Evolutionary conservation across 2,888 invertebrate genomes (phyloP).

Genomic region (Bunonema sp.): DNA sequence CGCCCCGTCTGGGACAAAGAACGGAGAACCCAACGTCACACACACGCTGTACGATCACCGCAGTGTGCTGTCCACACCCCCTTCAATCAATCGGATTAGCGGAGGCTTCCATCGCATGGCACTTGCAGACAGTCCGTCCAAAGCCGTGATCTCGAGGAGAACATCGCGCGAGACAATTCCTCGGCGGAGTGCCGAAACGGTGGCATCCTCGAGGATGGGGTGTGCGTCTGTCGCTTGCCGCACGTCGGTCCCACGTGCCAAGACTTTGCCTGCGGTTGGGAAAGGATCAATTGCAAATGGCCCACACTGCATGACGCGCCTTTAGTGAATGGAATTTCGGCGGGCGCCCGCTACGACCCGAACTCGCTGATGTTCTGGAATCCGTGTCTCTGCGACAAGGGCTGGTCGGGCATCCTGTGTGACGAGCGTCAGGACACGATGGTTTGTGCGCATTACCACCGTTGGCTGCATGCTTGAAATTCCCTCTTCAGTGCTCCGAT

Average conservation of each 20-base stretch:
- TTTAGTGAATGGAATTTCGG: constrained; percentile 28
- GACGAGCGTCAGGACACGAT: too few relatives aligned
- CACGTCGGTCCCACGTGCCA: constrained; percentile 22
- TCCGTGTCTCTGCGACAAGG: constrained; percentile 25
- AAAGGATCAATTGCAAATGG: not conserved
- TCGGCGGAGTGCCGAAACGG: constrained; percentile 13
- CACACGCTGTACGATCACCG: too few relatives aligned
- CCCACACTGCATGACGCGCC: not conserved
- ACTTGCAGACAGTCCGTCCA: too few relatives aligned
- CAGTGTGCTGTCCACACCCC: too few relatives aligned
- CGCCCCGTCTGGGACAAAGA: too few relatives aligned
- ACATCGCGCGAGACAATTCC: constrained; percentile 14
- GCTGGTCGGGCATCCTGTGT: constrained; percentile 32
- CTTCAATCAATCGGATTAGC: too few relatives aligned
- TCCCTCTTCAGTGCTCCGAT: constrained; percentile 22
- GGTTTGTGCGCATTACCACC: too few relatives aligned
- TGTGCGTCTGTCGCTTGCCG: constrained; percentile 25
- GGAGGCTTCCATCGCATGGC: too few relatives aligned
- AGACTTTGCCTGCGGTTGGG: constrained; percentile 27
- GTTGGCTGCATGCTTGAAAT: too few relatives aligned
- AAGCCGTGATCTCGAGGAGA: constrained; percentile 13
- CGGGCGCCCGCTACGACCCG: constrained; percentile 28
- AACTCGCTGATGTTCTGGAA: constrained; percentile 20
- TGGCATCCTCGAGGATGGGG: constrained; percentile 15
- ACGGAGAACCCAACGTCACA: too few relatives aligned